These are phyloP conservation scores for Catostylus mosaicus DNA, from an alignment of 30 jellyfish, hydroid and myxozoan genomes.

Conservation along the genomic window DNA sequence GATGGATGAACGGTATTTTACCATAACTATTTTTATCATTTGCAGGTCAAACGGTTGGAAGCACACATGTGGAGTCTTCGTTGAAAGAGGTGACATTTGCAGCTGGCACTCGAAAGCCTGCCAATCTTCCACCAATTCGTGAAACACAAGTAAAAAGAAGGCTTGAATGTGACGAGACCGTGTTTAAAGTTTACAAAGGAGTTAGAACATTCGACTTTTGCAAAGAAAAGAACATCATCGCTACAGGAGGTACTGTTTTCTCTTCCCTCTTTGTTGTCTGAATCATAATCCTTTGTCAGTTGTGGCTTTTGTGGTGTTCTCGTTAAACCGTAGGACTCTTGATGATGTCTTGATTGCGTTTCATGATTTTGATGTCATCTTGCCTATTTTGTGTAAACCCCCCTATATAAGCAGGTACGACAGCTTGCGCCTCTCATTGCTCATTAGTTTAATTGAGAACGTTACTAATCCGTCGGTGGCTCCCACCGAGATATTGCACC, in stretches of 20 bases:
- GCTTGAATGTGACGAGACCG: slow-evolving; percentile 87
- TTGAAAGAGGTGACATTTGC: slow-evolving; percentile 63
- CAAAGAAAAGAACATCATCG: slow-evolving; percentile 85
- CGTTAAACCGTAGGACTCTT: too few species aligned
- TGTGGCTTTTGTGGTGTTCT: too few species aligned
- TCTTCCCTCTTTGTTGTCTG: neutral
- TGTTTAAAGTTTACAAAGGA: slow-evolving; percentile 85
- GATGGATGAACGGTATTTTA: too few species aligned
- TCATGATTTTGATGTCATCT: too few species aligned
- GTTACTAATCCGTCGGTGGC: too few species aligned
- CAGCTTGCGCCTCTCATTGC: too few species aligned
- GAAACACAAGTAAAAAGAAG: slow-evolving; percentile 71
- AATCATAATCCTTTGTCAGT: neutral
- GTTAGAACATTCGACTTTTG: slow-evolving; percentile 91
- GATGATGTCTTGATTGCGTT: too few species aligned
- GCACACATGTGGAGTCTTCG: slow-evolving; percentile 80
- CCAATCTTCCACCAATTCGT: slow-evolving; percentile 54
- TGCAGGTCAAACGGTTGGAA: slow-evolving; percentile 85
- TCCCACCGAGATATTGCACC: too few species aligned
- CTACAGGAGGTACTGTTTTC: slow-evolving; percentile 88
- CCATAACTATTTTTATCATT: too few species aligned
- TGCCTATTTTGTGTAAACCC: too few species aligned
- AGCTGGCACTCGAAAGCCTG: slow-evolving; percentile 47
- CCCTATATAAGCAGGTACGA: too few species aligned
- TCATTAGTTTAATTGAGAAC: too few species aligned